Percentiles rank a stretch among this genome's conserved stretches.
phyloP scores from a whole-genome alignment of 2,797 vertebrate genomes.

The Danio tinwini region DNA sequence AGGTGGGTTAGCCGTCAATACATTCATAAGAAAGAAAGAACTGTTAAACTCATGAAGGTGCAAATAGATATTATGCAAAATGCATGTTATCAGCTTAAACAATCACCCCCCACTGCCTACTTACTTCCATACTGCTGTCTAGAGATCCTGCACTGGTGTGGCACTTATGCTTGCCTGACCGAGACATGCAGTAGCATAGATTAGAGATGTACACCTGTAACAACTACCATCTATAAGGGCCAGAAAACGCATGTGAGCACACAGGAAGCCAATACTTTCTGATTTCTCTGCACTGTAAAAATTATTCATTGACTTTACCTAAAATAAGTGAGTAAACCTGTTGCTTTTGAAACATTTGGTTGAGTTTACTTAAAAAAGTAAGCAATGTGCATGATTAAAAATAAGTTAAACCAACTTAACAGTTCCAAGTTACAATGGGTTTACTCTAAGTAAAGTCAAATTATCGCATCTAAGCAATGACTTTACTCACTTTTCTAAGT shows the following conservation, averaged over 20 bases:
- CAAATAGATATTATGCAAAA: constrained; percentile 88
- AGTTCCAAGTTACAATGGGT: no score
- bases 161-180: constrained; percentile 99
- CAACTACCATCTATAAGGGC: constrained; percentile 72
- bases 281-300: no score
- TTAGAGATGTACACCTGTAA: constrained; percentile 90
- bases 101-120: constrained; percentile 91
- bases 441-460: no score
- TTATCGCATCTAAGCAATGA: no score
- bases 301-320: no score
- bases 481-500: no score
- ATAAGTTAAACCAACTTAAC: no score
- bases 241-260: constrained; percentile 72
- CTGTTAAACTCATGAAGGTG: constrained; percentile 77
- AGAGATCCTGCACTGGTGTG: constrained; percentile 99
- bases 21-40: constrained; percentile 70
- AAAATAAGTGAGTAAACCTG: no score
- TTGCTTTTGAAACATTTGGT: no score
- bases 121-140: constrained; percentile 99
- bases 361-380: no score
- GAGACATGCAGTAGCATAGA: constrained; percentile 99
- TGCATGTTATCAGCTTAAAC: constrained; percentile 92
- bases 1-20: constrained; percentile 85
- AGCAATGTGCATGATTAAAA: no score
- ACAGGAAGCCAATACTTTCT: constrained; percentile 58